Evolutionary conservation across 2,797 vertebrate species (phyloP).

Genomic region (Aratinga solstitialis): DNA sequence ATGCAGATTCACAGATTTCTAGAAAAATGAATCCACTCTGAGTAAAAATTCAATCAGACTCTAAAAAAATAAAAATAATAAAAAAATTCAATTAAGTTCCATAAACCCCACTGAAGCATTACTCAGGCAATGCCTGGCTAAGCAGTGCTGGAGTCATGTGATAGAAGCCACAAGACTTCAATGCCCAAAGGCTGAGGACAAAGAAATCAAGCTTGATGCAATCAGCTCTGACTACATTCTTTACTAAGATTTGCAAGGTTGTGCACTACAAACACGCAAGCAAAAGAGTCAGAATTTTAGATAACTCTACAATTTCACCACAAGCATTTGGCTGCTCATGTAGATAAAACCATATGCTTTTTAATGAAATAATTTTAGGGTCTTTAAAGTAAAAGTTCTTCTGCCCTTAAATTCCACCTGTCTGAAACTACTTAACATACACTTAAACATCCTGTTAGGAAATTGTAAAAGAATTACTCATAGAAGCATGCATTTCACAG

Average conservation of each 20-base stretch:
- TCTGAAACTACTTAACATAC: neutral
- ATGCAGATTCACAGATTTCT: neutral
- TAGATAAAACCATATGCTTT: neutral
- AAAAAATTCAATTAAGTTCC: neutral
- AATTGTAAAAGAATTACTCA: neutral
- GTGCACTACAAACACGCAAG: neutral
- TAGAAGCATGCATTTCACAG: neutral
- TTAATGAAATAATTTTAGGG: neutral
- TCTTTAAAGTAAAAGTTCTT: neutral
- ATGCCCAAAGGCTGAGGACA: neutral
- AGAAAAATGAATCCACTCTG: neutral
- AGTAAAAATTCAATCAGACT: neutral
- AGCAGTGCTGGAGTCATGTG: neutral
- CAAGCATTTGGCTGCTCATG: neutral
- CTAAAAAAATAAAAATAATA: neutral
- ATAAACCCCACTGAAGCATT: accelerated
- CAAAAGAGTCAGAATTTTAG: neutral
- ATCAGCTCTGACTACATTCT: neutral
- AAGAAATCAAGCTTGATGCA: neutral
- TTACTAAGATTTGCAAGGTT: neutral
- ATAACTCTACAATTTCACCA: neutral
- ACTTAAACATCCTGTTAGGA: neutral
- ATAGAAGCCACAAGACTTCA: neutral
- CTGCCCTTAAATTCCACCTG: neutral
- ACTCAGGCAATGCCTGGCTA: neutral